Conservation (phyloP, 1,140 invertebrate species). For the Aphis craccivora region DNA sequence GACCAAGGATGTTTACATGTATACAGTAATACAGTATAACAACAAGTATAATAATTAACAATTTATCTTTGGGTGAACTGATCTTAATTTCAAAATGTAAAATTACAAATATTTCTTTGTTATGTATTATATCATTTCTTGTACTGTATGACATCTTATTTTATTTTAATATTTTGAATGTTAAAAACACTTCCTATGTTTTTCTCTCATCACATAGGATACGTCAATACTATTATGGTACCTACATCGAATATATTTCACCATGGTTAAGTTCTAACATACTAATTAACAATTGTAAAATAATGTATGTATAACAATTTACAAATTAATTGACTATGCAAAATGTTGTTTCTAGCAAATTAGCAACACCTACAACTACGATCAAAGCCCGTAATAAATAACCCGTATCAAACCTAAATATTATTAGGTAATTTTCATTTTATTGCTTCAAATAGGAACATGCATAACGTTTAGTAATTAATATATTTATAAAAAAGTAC, state of each 20-base stretch:
- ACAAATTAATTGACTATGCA: neutral
- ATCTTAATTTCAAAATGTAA: slow-evolving; percentile 18
- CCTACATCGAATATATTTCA: neutral
- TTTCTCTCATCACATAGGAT: neutral
- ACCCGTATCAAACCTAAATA: neutral
- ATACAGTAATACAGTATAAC: neutral
- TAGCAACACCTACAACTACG: neutral
- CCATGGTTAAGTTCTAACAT: neutral
- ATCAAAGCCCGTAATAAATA: too few species aligned
- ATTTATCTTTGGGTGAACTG: slow-evolving; percentile 32
- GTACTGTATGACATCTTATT: neutral
- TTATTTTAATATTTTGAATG: slow-evolving; percentile 27
- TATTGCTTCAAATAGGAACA: neutral
- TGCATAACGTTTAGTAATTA: neutral
- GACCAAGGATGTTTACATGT: slow-evolving; percentile 32
- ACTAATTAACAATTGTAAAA: slow-evolving; percentile 17
- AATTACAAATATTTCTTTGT: slow-evolving; percentile 16
- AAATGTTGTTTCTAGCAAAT: neutral
- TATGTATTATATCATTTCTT: neutral
- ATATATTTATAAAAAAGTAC: neutral
- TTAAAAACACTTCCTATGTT: slow-evolving; percentile 4
- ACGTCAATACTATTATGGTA: neutral
- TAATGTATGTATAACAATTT: neutral
- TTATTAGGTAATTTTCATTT: neutral
- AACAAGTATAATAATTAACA: slow-evolving; percentile 38